Conservation (phyloP, 2,797 vertebrate genomes). For the Pantherophis vulpinus region DNA sequence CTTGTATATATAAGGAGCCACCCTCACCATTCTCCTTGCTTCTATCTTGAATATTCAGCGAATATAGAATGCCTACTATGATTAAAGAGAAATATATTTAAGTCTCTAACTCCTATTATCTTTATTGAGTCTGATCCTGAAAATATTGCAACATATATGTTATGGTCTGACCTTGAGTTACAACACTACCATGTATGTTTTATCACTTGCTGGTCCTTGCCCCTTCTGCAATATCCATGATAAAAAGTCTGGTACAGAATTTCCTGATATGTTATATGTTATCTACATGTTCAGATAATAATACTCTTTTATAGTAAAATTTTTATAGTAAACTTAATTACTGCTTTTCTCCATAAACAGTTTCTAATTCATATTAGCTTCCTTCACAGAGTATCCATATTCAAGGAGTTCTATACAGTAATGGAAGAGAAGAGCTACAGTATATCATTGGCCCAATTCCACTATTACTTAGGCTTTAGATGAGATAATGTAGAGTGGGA, state of each 20-base stretch:
- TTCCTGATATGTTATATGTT: not conserved
- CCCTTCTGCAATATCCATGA: not conserved
- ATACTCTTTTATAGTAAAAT: not conserved
- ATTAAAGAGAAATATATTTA: too few species aligned
- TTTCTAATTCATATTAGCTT: not conserved
- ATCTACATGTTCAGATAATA: not conserved
- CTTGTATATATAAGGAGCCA: too few species aligned
- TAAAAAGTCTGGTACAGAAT: not conserved
- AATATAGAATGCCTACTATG: too few species aligned
- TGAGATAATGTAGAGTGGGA: not conserved
- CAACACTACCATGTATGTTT: not conserved
- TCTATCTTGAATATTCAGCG: too few species aligned
- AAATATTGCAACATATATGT: too few species aligned
- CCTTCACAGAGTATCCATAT: too few species aligned
- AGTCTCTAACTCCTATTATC: too few species aligned
- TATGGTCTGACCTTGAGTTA: not conserved
- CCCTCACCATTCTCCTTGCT: too few species aligned
- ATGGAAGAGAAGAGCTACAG: not conserved
- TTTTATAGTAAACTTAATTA: not conserved
- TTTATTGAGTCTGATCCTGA: too few species aligned
- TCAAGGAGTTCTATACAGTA: not conserved
- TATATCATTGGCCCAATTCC: not conserved
- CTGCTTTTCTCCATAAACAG: not conserved
- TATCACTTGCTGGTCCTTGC: not conserved
- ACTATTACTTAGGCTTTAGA: not conserved